Evolutionary conservation across 2,797 vertebrate species (phyloP), one percentile per base, ranked within the genome.

Genomic region (Microcaecilia unicolor): DNA sequence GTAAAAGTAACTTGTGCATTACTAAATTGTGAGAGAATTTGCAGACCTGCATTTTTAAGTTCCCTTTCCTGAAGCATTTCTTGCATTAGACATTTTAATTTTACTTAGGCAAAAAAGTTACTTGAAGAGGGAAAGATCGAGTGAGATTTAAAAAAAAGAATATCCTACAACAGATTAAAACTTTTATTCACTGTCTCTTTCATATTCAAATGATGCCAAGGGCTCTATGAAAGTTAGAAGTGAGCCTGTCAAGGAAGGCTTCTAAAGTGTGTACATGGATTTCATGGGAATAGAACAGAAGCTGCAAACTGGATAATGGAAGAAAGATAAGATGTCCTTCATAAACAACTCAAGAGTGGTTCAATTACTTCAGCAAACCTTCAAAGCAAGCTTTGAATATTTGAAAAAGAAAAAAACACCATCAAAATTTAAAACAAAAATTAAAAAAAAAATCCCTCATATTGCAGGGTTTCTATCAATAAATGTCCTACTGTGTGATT

Each of bases 171-270:
- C 78, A 83, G 84, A 84, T 86, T 88, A 84, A 83, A 84, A 75
- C 64, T 67, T 80, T 85, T 84, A 87, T 89, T 88, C 85, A 82
- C 73, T 76, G 72, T 76, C 83, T 79, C 74, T 79, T 83, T 80
- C 74, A 78, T 76, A 83, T 87, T 84, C 84, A 86, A 90, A 89
- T 86, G 67, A 65, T 72, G 78, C 68, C 67, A 74, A 76, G 69
- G 74, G 74, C 64, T 76, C 76, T 75, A 76, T 85, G 84, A 83
- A 84, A 86, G 76, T 85, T 82, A 81, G 78, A 75, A 72, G 78
- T 68, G 59, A 69, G 74, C 80, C 80, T 77, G 81, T 83, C 85
- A 77, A 78, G 81, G 78, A 81, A 68, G 66, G 73, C 70, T 81
- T 76, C 80, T 82, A 76, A 76, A 58, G 80, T 73, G 74, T 80